phyloP scores from a whole-genome alignment of 2,113 vertebrate species.

The Prunella fulvescens region DNA sequence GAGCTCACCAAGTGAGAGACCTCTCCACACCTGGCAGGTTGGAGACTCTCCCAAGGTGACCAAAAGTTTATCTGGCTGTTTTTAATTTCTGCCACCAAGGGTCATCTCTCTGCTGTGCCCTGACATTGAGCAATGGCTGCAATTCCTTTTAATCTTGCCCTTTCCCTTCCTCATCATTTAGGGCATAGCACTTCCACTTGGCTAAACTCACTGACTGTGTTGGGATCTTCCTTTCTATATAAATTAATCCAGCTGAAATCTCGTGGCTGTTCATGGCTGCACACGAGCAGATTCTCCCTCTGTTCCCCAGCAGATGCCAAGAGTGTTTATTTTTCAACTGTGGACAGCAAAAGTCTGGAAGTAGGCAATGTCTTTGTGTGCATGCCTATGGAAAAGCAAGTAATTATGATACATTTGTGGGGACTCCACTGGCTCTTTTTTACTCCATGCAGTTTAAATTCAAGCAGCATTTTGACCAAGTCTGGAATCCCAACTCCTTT shows the following conservation, averaged over 20 bases:
- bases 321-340: neutral
- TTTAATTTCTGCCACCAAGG: neutral
- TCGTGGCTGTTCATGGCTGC: neutral
- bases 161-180: conserved; percentile 21
- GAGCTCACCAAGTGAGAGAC: neutral
- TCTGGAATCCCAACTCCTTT: neutral
- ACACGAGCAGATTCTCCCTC: neutral
- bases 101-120: conserved; percentile 3
- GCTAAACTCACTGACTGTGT: conserved; percentile 64
- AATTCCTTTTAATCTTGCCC: conserved; percentile 26
- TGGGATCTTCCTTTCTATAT: conserved; percentile 15
- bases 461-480: neutral
- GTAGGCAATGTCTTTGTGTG: neutral
- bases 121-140: conserved; percentile 59
- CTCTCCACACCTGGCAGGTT: neutral
- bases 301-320: neutral
- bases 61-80: conserved; percentile 35
- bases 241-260: conserved; percentile 13
- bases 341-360: neutral
- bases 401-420: neutral
- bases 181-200: conserved; percentile 40
- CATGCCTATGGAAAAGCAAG: neutral
- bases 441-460: neutral
- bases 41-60: neutral
- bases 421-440: neutral